Evolutionary conservation across 2,113 vertebrate species (phyloP).

Genomic region (Oryzias javanicus): DNA sequence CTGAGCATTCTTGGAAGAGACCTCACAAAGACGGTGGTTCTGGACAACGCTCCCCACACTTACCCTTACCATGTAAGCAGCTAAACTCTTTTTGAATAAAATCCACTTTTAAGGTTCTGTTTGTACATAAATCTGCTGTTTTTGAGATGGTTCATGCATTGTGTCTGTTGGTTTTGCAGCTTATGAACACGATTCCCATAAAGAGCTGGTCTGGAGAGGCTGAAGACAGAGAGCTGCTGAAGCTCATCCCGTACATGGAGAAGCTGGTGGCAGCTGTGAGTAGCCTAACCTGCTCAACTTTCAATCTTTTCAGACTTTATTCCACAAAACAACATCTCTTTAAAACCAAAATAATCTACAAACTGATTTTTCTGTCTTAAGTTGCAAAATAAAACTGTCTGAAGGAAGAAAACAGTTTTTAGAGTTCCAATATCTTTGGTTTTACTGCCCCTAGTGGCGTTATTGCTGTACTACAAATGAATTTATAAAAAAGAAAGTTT

Average conservation of each 20-base stretch:
- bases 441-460: no score
- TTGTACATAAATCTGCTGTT: no score
- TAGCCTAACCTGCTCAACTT: not conserved
- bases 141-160: not conserved
- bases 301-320: not conserved
- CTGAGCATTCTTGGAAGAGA: slow-evolving; percentile 77
- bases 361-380: no score
- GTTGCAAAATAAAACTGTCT: no score
- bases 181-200: slow-evolving; percentile 79
- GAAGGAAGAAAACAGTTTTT: no score
- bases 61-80: slow-evolving; percentile 78
- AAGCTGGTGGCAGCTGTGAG: slow-evolving; percentile 74
- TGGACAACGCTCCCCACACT: slow-evolving; percentile 80
- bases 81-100: no score
- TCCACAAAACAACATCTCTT: no score
- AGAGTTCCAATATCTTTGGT: no score
- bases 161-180: slow-evolving; percentile 55
- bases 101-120: no score
- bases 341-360: no score
- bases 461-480: no score
- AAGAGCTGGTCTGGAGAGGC: slow-evolving; percentile 75
- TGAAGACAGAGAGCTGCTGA: slow-evolving; percentile 77
- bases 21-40: slow-evolving; percentile 76
- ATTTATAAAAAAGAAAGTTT: no score
- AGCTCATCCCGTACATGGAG: slow-evolving; percentile 72